These are phyloP conservation scores for Lepidurus couesii DNA, from an alignment of 1,140 invertebrate species.

Conservation along the genomic window DNA sequence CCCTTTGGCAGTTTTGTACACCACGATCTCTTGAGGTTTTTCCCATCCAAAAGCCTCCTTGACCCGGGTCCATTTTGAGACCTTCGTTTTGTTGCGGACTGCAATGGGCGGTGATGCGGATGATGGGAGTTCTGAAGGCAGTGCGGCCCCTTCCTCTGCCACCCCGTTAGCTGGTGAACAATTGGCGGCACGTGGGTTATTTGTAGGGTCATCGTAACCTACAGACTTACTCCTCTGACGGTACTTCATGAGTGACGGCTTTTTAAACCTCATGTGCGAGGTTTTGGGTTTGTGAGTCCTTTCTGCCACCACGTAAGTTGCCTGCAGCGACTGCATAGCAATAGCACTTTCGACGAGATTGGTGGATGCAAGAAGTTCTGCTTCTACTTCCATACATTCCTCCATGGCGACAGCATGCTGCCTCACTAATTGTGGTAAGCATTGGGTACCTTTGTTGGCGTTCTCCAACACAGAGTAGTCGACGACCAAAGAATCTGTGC, in stretches of 20 bases:
- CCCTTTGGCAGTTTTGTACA: neutral
- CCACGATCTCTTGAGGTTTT: constrained; percentile 39
- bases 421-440: neutral
- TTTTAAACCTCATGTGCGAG: constrained; percentile 35
- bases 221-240: constrained; percentile 49
- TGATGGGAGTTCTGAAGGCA: neutral
- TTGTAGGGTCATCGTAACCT: constrained; percentile 42
- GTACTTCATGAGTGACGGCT: constrained; percentile 29
- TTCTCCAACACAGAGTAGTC: constrained; percentile 35
- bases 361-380: constrained; percentile 32
- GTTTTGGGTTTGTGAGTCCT: constrained; percentile 4
- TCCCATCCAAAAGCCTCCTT: constrained; percentile 74
- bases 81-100: constrained; percentile 46
- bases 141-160: neutral
- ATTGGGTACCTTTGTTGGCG: constrained; percentile 24
- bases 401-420: constrained; percentile 29
- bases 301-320: neutral
- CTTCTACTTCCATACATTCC: constrained; percentile 33
- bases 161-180: neutral
- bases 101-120: constrained; percentile 23
- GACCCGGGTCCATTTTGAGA: constrained; percentile 75
- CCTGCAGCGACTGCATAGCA: neutral
- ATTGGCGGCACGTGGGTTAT: constrained; percentile 27
- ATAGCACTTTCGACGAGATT: constrained; percentile 31
- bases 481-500: constrained; percentile 33